Conservation (phyloP, 2,113 vertebrate genomes). For the Austrofundulus limnaeus region DNA sequence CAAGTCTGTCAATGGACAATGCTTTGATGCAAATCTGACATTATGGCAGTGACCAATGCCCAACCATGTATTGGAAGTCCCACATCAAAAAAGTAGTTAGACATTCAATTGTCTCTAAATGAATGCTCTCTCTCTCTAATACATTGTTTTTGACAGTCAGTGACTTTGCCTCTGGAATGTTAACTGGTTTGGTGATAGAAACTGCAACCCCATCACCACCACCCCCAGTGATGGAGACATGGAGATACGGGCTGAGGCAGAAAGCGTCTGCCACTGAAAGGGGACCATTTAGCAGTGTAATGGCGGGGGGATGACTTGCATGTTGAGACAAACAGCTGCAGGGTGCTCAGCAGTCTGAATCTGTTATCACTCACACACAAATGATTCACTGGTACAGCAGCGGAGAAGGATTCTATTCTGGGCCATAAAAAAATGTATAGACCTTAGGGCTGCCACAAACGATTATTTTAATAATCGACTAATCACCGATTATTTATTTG, state of each 20-base stretch:
- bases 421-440: slow-evolving; percentile 55
- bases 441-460: no score
- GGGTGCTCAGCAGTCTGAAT: slow-evolving; percentile 73
- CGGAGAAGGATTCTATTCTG: slow-evolving; percentile 40
- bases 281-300: slow-evolving; percentile 74
- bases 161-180: slow-evolving; percentile 42
- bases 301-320: slow-evolving; percentile 76
- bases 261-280: slow-evolving; percentile 72
- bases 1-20: no score
- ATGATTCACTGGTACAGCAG: slow-evolving; percentile 66
- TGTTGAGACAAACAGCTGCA: slow-evolving; percentile 78
- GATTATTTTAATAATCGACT: no score
- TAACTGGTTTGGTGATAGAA: slow-evolving; percentile 52
- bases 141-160: slow-evolving; percentile 17
- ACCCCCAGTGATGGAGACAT: slow-evolving; percentile 54
- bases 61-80: no score
- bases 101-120: neutral
- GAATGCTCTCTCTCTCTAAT: neutral
- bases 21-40: no score
- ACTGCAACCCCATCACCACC: slow-evolving; percentile 20
- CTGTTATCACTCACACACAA: slow-evolving; percentile 70
- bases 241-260: slow-evolving; percentile 58
- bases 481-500: no score
- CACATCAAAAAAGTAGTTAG: no score
- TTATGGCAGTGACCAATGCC: no score